Evolutionary conservation across 92 coral and sea anemone species (phyloP), one percentile per base, ranked within the genome.

Genomic region (Porites divaricata): DNA sequence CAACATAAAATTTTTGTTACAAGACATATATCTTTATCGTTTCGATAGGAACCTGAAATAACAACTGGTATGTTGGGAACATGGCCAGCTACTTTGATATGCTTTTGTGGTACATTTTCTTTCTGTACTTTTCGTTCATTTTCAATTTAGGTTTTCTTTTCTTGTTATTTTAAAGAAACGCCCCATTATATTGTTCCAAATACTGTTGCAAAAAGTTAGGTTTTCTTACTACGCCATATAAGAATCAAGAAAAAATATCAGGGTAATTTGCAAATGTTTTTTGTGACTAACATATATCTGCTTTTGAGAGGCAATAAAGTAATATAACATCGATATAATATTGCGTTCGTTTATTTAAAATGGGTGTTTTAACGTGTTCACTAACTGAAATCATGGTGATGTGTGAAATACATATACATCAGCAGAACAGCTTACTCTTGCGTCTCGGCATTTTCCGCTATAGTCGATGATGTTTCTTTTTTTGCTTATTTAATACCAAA

Each of bases 301-400:
- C 16, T 51, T 69, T 28, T 68, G 59, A 22, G 23, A 22, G 28
- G 51, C 20, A 81, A 56, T 70, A 49, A 72, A 58, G 19, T 19
- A 72, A 62, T 50, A 21, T 28, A 52, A 71, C 17, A 73, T 49
- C 19, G 6, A 61, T 63, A 45, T 51, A 25, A 23, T 81, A 22
- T 72, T 11, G 23, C 49, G 49, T 49, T 63, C 49, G 28, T 73
- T 81, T 81, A 81, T 72, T 81, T 61, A 19, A 70, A 81, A 72
- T 63, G 17, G 62, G 16, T 35, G 8, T 15, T 11, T 11, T 54
- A 54, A 10, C 16, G 59, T 54, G 59, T 54, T 54, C 14, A 15
- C 12, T 54, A 54, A 11, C 59, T 54, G 59, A 15, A 11, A 15
- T 54, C 14, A 35, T 35, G 45, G 45, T 35, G 45, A 35, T 35